Evolutionary conservation across 2,888 invertebrate species (phyloP).

Genomic region (Hypercompe scribonia): DNA sequence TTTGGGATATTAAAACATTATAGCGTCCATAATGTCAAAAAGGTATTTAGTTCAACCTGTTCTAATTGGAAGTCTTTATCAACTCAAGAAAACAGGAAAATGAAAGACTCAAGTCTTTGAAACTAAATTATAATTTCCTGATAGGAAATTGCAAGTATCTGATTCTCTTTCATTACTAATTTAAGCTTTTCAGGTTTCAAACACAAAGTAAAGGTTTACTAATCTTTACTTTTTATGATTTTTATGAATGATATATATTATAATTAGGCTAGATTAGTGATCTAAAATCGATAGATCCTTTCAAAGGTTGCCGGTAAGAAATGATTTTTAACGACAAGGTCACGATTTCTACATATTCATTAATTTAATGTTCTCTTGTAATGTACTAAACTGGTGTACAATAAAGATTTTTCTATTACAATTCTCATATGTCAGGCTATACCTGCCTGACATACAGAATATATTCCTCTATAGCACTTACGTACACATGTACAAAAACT

Average conservation of each 20-base stretch:
- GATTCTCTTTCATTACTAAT: too few species aligned
- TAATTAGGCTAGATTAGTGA: too few species aligned
- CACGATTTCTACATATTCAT: too few species aligned
- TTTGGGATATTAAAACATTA: background rate
- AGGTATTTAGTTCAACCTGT: background rate
- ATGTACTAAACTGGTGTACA: too few species aligned
- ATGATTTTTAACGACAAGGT: too few species aligned
- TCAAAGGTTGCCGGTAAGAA: too few species aligned
- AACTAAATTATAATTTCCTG: background rate
- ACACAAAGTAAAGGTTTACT: too few species aligned
- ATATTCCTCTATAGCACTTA: background rate
- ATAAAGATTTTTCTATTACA: too few species aligned
- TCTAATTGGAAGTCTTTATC: background rate
- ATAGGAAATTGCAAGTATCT: background rate
- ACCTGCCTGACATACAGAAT: too few species aligned
- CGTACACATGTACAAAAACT: background rate
- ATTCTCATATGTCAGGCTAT: background rate
- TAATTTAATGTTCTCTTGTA: too few species aligned
- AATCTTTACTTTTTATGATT: background rate
- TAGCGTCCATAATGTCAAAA: background rate
- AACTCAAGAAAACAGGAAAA: background rate
- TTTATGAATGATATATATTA: background rate
- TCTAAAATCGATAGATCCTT: too few species aligned
- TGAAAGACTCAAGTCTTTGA: background rate
- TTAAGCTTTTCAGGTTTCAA: too few species aligned